phyloP scores from a whole-genome alignment of 2,113 vertebrate species.

The Zosterops lateralis region DNA sequence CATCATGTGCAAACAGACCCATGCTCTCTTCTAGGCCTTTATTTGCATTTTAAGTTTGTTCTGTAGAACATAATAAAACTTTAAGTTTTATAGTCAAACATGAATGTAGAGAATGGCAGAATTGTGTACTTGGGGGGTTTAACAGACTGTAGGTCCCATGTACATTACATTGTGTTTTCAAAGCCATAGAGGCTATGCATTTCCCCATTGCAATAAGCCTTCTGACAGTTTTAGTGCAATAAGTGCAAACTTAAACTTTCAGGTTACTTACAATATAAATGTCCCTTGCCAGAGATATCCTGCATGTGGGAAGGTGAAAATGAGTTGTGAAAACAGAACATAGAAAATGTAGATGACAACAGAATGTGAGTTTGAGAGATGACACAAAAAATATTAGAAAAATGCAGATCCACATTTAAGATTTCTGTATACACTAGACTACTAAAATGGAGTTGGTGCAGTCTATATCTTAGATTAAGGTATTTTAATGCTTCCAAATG shows the following conservation, averaged over 20 bases:
- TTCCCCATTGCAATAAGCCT: background rate
- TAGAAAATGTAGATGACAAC: background rate
- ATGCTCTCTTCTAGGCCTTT: background rate
- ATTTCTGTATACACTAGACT: background rate
- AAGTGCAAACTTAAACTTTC: background rate
- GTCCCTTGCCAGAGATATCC: constrained; percentile 36
- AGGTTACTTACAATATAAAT: constrained; percentile 25
- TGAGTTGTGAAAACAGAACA: constrained; percentile 32
- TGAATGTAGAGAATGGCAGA: background rate
- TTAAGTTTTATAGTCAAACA: background rate
- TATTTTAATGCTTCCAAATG: background rate
- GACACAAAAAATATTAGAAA: background rate
- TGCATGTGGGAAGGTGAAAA: constrained; percentile 44
- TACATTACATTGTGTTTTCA: background rate
- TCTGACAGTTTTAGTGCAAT: background rate
- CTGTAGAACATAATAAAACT: background rate
- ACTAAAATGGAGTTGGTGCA: background rate
- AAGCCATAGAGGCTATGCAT: background rate
- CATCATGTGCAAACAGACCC: background rate
- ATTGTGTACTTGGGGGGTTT: background rate
- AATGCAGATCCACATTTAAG: background rate
- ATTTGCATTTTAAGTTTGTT: background rate
- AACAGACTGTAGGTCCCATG: background rate
- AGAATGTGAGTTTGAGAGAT: constrained; percentile 3
- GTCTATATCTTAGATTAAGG: background rate